These are phyloP conservation scores for Adelosebastes latens DNA, from an alignment of 2,797 vertebrate species.

Conservation along the genomic window DNA sequence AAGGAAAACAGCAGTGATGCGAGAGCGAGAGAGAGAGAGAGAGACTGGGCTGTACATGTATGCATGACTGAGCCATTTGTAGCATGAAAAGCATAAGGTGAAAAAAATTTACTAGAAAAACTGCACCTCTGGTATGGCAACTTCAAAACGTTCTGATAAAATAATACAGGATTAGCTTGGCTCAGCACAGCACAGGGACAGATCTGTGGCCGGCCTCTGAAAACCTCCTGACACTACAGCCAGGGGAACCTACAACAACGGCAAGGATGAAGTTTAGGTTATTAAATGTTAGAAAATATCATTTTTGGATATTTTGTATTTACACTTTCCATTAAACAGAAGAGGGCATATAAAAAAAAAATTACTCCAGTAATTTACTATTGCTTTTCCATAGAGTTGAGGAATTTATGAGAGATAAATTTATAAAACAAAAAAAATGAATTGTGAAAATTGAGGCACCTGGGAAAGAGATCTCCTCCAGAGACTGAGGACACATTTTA, in stretches of 20 bases:
- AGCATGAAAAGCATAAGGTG: slow-evolving; percentile 57
- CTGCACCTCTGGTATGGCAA: slow-evolving; percentile 36
- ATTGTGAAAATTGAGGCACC: neutral
- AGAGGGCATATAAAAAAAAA: neutral
- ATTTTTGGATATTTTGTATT: neutral
- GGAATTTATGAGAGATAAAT: neutral
- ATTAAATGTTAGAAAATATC: neutral
- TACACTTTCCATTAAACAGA: neutral
- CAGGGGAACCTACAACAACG: neutral
- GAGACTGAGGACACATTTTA: neutral
- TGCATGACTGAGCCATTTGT: slow-evolving; percentile 60
- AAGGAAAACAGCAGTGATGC: neutral
- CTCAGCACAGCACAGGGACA: neutral
- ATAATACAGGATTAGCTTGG: slow-evolving; percentile 17
- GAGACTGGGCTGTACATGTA: neutral
- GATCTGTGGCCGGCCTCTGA: neutral
- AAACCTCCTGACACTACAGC: neutral
- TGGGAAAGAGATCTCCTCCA: neutral
- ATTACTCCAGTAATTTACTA: neutral
- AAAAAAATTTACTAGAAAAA: slow-evolving; percentile 41
- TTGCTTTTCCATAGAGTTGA: neutral
- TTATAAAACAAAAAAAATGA: neutral
- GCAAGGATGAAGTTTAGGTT: neutral
- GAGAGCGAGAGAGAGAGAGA: neutral
- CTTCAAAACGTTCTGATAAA: neutral